phyloP scores from a whole-genome alignment of 2,888 invertebrate genomes.

The Nemotelus pantherinus region DNA sequence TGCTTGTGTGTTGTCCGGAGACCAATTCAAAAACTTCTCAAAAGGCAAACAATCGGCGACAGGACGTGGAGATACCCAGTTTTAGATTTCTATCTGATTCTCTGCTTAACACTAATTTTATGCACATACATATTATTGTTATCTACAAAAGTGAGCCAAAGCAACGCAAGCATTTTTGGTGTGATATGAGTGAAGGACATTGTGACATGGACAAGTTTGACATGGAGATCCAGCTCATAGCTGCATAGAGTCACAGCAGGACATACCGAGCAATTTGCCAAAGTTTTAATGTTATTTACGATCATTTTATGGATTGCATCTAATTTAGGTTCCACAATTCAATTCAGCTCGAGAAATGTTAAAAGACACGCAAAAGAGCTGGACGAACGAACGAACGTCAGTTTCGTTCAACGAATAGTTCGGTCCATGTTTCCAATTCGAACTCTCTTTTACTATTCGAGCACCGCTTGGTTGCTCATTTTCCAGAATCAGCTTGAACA shows the following conservation, averaged over 20 bases:
- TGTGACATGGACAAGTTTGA: too few species aligned
- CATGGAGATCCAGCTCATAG: too few species aligned
- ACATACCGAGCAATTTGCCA: slow-evolving; percentile 32
- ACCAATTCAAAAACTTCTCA: too few species aligned
- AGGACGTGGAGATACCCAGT: too few species aligned
- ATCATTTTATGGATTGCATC: slow-evolving; percentile 47
- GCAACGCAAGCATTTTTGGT: too few species aligned
- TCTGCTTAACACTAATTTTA: slow-evolving; percentile 11
- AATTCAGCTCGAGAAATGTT: slow-evolving; percentile 25
- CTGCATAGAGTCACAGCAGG: background rate
- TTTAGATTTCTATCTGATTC: background rate
- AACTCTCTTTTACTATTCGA: background rate
- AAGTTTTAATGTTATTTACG: slow-evolving; percentile 49
- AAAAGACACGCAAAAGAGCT: background rate
- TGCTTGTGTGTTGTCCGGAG: too few species aligned
- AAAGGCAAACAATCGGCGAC: too few species aligned
- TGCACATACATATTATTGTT: background rate
- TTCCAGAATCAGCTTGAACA: slow-evolving; percentile 22
- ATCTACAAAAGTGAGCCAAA: too few species aligned
- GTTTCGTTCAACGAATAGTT: background rate
- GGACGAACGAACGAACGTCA: background rate
- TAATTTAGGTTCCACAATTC: slow-evolving; percentile 45
- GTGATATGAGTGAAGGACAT: too few species aligned
- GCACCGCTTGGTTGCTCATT: background rate
- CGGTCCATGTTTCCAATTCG: too few species aligned